Evolutionary conservation across 2,797 vertebrate species (phyloP), one percentile per base, ranked within the genome.

Genomic region (Apodemus agrarius): DNA sequence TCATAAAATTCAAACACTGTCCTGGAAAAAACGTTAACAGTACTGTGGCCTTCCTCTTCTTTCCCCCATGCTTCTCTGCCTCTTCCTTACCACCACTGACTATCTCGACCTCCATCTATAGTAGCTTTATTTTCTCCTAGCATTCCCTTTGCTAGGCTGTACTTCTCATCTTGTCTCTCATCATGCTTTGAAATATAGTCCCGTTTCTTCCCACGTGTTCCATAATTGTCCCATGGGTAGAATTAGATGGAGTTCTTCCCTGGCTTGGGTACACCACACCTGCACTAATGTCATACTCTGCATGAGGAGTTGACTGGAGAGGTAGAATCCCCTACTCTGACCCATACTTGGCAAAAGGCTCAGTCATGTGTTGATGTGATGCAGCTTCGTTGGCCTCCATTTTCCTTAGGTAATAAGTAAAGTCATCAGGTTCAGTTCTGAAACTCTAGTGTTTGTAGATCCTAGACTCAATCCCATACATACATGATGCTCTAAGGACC

Each of bases 401-500:
- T 92, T 95, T 92, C 67, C 43, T 84, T 46, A 24, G 34, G 6
- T 43, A 3, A n/a, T n/a, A 79, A 82, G 43, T 59, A 19, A 52
- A 9, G 34, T 52, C 40, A 31, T 13, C 26, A 4, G 9, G 76
- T 24, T 54, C 67, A 59, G 59, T 21, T 61, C n/a, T 22, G 9
- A 93, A 61, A 65, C 46, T 10, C 54, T 24, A 37, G 13, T 19
- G 75, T 69, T 52, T 72, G 13, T 1, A 16, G 16, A 43, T 87
- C 37, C 63, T 57, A 54, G 31, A 9, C 40, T 81, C 72, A 95
- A 89, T 75, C 6, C 0, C 0, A 87, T 67, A 76, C 63, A 67
- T 78, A 89, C 85, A 81, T 16, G 49, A 92, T 69, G 37, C 90
- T 94, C 75, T 90, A 79, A 93, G 72, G 93, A 91, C 74, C 24